phyloP scores from a whole-genome alignment of 2,888 invertebrate species.

The Caenorhabditis macrosperma region DNA sequence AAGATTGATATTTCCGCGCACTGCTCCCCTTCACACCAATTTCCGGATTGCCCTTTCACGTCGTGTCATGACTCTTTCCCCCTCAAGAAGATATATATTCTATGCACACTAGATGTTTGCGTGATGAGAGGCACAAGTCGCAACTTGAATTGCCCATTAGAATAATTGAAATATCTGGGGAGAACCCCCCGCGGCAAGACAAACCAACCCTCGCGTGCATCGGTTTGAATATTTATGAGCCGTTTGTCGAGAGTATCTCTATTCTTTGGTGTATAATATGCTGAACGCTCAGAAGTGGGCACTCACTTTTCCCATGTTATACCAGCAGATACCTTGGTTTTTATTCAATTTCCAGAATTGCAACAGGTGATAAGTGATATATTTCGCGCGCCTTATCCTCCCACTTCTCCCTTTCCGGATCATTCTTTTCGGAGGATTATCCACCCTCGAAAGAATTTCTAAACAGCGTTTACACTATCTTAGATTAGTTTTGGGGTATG shows the following conservation, averaged over 20 bases:
- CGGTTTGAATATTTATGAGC: slow-evolving; percentile 43
- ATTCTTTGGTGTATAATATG: background rate
- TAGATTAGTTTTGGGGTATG: too few species aligned
- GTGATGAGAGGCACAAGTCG: background rate
- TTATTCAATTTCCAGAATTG: too few species aligned
- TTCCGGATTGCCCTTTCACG: slow-evolving; percentile 1
- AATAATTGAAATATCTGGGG: slow-evolving; percentile 8
- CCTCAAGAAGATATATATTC: too few species aligned
- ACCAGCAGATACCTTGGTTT: too few species aligned
- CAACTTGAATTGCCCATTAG: background rate
- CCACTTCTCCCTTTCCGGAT: too few species aligned
- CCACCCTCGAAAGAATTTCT: too few species aligned
- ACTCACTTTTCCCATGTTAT: too few species aligned
- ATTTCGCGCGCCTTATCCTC: too few species aligned
- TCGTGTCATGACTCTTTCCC: too few species aligned
- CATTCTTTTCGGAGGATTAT: too few species aligned
- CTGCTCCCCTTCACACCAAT: slow-evolving; percentile 19
- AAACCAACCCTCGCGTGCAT: background rate
- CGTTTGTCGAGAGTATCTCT: slow-evolving; percentile 19
- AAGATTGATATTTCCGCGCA: slow-evolving; percentile 26
- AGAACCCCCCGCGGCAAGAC: background rate
- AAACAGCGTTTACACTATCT: too few species aligned
- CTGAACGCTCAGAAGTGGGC: background rate
- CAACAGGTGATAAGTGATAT: too few species aligned
- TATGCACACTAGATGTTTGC: background rate